Evolutionary conservation across 2,113 vertebrate species (phyloP), one percentile per base, ranked within the genome.

Genomic region (Dicerorhinus sumatrensis): DNA sequence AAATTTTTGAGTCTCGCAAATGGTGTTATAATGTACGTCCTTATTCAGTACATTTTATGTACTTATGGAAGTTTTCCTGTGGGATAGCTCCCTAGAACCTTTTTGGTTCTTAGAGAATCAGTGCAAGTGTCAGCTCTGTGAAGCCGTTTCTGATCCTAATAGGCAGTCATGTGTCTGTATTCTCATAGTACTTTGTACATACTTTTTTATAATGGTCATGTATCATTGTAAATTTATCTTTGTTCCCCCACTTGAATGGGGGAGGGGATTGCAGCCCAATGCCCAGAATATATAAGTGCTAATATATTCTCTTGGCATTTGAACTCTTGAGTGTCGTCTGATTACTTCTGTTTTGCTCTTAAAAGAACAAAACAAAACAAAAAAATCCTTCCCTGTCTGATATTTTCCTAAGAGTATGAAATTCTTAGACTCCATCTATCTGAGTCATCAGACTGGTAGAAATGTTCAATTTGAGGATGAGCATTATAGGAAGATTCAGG

Each of bases 351-450:
- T 42, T 87, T 82, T 70, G 1, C 56, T 81, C 62, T 77, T 94
- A 80, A 86, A 87, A 76, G 62, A 31, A 89, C 11, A 63, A 92
- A 90, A 46, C 6, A 70, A 58, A 60, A 70, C 5, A 79, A 62
- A 77, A 48, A 18, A 48, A 42, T 12, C 23, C 18, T 70, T 86
- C 23, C n/a, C 18, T 67, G 2, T 73, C 27, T 36, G 48, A 36
- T 96, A 42, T 63, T 95, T 95, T 77, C 75, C 42, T 65, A 60
- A 79, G 63, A 87, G 2, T 42, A 31, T 84, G n/a, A 91, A 95
- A 90, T 54, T 90, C 73, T 82, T 67, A 16, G 33, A 56, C 3
- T 92, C 20, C 1, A 1, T 93, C 27, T 79, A 14, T 46, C 29
- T 95, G 23, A 92, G 8, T 84, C 72, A 76, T 82, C 25, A 80